phyloP scores from a whole-genome alignment of 2,113 vertebrate genomes.

The Emydura subglobosa region DNA sequence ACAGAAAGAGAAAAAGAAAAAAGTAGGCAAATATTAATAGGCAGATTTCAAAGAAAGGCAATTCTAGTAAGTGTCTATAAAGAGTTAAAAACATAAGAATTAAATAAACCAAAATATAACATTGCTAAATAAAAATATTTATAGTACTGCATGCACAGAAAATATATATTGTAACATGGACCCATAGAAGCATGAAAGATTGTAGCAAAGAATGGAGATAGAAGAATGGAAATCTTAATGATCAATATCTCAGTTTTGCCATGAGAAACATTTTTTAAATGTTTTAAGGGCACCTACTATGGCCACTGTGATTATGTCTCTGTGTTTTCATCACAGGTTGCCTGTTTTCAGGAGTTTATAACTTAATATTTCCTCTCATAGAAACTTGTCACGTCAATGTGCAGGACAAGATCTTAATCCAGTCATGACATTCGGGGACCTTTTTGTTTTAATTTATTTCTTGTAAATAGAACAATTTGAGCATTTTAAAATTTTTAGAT shows the following conservation, averaged over 20 bases:
- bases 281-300: not conserved
- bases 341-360: not conserved
- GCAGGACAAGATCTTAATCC: not conserved
- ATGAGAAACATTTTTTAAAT: not conserved
- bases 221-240: conserved; percentile 9
- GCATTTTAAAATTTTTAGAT: not conserved
- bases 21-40: conserved; percentile 75
- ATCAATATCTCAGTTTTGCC: not conserved
- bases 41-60: conserved; percentile 68
- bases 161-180: not conserved
- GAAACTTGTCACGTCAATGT: not conserved
- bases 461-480: not conserved
- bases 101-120: conserved; percentile 5
- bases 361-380: not conserved
- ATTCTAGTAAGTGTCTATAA: conserved; percentile 51
- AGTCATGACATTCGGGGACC: not conserved
- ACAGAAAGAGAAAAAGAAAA: conserved; percentile 79
- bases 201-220: conserved; percentile 36
- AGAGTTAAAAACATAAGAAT: conserved; percentile 41
- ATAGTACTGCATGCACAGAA: not conserved
- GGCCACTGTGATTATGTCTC: not conserved
- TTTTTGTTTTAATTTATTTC: not conserved
- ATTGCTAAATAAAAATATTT: conserved; percentile 44
- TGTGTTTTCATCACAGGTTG: not conserved
- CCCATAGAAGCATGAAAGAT: conserved; percentile 22